Evolutionary conservation across 2,113 vertebrate species (phyloP).

Genomic region (Clarias batrachus): DNA sequence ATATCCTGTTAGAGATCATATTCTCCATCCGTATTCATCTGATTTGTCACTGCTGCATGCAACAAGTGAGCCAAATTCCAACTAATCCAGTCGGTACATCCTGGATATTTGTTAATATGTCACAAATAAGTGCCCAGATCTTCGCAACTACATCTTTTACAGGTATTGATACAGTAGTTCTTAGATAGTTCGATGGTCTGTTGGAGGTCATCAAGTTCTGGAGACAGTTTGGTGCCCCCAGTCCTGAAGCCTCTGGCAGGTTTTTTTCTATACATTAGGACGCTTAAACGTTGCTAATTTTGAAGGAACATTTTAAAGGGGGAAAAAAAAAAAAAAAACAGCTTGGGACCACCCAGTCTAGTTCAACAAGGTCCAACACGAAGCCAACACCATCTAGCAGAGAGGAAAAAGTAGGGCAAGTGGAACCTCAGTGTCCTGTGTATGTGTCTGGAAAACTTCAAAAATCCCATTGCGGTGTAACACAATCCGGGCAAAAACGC

Average conservation of each 20-base stretch:
- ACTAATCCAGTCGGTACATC: not conserved
- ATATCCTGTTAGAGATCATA: not conserved
- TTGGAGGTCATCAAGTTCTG: not conserved
- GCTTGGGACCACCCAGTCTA: not conserved
- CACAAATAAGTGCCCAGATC: not conserved
- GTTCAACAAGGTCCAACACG: not conserved
- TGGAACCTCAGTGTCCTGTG: slow-evolving; percentile 3
- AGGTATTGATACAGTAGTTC: not conserved
- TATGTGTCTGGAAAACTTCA: slow-evolving; percentile 3
- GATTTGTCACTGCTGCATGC: not conserved
- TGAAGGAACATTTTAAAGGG: not conserved
- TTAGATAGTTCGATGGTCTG: not conserved
- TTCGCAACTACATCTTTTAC: not conserved
- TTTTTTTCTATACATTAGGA: not conserved
- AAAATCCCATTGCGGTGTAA: not conserved
- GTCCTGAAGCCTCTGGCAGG: not conserved
- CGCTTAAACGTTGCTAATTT: not conserved
- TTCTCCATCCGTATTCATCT: not conserved
- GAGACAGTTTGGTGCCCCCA: not conserved
- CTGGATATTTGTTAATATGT: not conserved
- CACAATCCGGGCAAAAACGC: not conserved
- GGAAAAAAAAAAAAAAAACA: not conserved
- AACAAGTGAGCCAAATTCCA: too few relatives aligned
- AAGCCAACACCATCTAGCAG: not conserved
- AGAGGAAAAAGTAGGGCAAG: not conserved